Conservation (phyloP, 2,888 invertebrate genomes). For the Eupeodes latifasciatus region DNA sequence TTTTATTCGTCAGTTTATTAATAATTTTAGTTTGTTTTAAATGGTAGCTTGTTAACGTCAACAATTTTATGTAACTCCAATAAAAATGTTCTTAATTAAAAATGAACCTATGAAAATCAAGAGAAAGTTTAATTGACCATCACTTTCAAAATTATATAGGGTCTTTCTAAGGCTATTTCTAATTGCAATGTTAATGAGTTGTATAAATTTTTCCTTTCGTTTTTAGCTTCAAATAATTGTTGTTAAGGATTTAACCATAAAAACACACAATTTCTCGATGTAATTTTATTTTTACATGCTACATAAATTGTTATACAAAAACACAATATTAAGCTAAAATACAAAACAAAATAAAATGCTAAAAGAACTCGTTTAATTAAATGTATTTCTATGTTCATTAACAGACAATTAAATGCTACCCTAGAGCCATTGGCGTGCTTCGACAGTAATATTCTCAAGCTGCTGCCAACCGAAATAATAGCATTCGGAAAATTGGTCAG, state of each 20-base stretch:
- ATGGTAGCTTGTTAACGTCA: too few relatives aligned
- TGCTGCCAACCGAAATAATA: conserved; percentile 84
- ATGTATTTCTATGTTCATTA: conserved; percentile 69
- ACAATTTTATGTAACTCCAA: too few relatives aligned
- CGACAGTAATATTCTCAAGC: conserved; percentile 83
- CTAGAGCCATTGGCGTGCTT: conserved; percentile 82
- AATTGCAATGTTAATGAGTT: conserved; percentile 9
- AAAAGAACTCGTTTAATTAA: conserved; percentile 54
- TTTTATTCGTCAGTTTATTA: too few relatives aligned
- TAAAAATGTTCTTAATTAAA: too few relatives aligned
- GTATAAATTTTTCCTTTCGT: neutral
- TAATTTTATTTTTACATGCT: conserved; percentile 16
- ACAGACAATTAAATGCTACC: conserved; percentile 83
- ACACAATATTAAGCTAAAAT: neutral
- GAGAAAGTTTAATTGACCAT: too few relatives aligned
- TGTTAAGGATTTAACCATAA: neutral
- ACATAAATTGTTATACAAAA: neutral
- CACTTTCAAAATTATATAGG: neutral
- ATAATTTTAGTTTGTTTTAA: too few relatives aligned
- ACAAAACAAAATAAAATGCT: conserved; percentile 5
- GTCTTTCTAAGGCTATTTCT: neutral
- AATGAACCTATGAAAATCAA: too few relatives aligned
- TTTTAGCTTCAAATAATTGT: neutral
- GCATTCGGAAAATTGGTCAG: conserved; percentile 83
- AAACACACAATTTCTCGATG: conserved; percentile 25